These are phyloP conservation scores for Hirtodrosophila duncani DNA, from an alignment of 2,888 invertebrate species.

Conservation along the genomic window DNA sequence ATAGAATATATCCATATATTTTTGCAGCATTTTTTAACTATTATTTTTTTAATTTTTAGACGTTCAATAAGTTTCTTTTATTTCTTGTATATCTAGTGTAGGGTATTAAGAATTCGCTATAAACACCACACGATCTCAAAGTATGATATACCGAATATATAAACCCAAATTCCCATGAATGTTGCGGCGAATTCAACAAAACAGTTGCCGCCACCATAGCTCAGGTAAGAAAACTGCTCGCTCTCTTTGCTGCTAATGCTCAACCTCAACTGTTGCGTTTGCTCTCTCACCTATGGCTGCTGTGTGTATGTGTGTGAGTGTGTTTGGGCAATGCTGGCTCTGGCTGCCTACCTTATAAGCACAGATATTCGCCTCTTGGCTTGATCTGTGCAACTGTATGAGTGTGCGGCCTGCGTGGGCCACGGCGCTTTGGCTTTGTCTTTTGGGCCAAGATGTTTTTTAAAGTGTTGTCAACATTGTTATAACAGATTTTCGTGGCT, in stretches of 20 bases:
- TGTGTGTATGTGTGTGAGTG: conserved; percentile 10
- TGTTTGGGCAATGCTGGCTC: conserved; percentile 47
- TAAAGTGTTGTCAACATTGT: conserved; percentile 56
- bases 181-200: conserved; percentile 66
- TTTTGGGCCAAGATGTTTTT: conserved; percentile 58
- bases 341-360: conserved; percentile 72
- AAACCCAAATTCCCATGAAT: no score
- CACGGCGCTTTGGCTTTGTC: conserved; percentile 62
- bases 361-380: conserved; percentile 52
- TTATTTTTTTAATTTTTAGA: no score
- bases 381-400: conserved; percentile 6
- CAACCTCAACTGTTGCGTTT: conserved; percentile 1
- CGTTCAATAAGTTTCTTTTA: no score
- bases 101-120: no score
- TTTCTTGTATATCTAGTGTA: no score
- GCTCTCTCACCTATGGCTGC: conserved; percentile 27
- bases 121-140: no score
- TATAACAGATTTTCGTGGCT: conserved; percentile 40
- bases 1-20: no score
- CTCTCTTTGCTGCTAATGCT: conserved; percentile 11
- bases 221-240: conserved; percentile 43
- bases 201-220: no score
- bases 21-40: no score
- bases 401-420: conserved; percentile 57
- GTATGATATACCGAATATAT: no score